A percentile compares a stretch with the other conserved stretches of the same genome.
Conservation (phyloP, 2,797 vertebrate species). For the Agapornis canus region DNA sequence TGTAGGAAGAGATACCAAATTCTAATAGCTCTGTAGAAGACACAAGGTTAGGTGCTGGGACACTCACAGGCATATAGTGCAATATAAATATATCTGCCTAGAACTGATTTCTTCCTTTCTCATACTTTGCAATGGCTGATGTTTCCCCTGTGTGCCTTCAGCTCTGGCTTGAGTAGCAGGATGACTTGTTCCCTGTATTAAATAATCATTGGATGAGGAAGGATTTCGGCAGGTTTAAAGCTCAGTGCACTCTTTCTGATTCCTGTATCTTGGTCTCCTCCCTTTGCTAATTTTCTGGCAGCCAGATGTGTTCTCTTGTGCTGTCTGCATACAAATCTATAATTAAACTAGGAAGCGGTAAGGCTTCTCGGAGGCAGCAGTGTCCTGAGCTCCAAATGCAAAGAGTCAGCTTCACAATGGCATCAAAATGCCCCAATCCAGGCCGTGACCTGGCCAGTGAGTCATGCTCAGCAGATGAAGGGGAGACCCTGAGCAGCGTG, state of each 20-base stretch:
- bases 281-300: slow-evolving; percentile 13
- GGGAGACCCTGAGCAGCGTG: background rate
- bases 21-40: background rate
- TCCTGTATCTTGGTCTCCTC: background rate
- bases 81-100: background rate
- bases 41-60: background rate
- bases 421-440: background rate
- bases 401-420: background rate
- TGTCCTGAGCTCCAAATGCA: background rate
- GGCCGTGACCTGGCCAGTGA: background rate
- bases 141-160: background rate
- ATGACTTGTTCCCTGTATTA: background rate
- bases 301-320: background rate
- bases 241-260: background rate
- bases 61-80: background rate
- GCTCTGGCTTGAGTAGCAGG: background rate
- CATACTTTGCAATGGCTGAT: accelerated
- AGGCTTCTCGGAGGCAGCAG: background rate
- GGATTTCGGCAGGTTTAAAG: background rate
- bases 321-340: slow-evolving; percentile 5
- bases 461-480: background rate
- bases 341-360: background rate
- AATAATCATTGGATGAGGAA: background rate
- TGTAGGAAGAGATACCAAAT: background rate
- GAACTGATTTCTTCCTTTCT: background rate